Evolutionary conservation across 2,888 invertebrate species (phyloP).

Genomic region (Tachina grossa): DNA sequence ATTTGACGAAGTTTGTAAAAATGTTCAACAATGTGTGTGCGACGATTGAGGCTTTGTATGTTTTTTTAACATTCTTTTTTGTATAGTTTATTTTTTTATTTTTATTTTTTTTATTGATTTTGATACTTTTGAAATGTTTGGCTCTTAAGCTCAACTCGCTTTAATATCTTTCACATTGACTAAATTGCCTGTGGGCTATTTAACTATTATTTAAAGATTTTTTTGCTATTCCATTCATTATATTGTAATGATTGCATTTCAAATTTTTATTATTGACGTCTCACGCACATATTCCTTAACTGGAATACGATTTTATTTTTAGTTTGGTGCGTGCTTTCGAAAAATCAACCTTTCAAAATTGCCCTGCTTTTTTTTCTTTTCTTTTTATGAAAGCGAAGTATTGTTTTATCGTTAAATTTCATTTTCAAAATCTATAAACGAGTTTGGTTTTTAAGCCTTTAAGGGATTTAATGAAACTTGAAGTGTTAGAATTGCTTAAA

Average conservation of each 20-base stretch:
- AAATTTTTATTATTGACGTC: slow-evolving; percentile 64
- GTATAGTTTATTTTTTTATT: slow-evolving; percentile 33
- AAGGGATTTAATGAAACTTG: slow-evolving; percentile 3
- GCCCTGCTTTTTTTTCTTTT: slow-evolving; percentile 32
- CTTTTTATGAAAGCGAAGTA: neutral
- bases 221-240: slow-evolving; percentile 31
- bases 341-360: slow-evolving; percentile 45
- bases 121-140: neutral
- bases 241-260: slow-evolving; percentile 62
- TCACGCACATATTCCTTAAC: slow-evolving; percentile 57
- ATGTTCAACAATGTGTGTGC: no score
- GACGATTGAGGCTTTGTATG: no score
- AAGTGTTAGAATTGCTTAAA: slow-evolving; percentile 39
- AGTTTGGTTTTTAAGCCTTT: slow-evolving; percentile 28
- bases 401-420: neutral
- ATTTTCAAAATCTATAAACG: slow-evolving; percentile 29
- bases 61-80: neutral
- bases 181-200: slow-evolving; percentile 38
- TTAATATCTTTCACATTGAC: slow-evolving; percentile 30
- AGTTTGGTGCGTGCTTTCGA: slow-evolving; percentile 56
- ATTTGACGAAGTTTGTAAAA: no score
- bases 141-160: slow-evolving; percentile 21
- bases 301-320: slow-evolving; percentile 35
- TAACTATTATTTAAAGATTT: slow-evolving; percentile 15
- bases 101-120: slow-evolving; percentile 35